Evolutionary conservation across 2,797 vertebrate genomes (phyloP).

Genomic region (Buphagus erythrorhynchus): DNA sequence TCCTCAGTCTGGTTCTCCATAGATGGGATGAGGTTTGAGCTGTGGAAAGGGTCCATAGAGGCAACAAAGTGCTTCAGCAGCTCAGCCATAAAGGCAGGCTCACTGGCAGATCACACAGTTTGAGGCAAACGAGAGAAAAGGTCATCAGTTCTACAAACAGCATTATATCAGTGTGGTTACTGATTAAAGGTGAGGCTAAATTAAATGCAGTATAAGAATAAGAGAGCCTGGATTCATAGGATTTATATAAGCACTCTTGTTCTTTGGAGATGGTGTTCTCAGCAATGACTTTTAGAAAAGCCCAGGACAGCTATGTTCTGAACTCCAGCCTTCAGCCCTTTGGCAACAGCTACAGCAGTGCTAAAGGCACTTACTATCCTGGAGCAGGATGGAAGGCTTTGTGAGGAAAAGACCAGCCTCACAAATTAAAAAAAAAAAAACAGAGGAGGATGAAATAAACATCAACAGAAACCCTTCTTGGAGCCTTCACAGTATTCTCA

Average conservation of each 20-base stretch:
- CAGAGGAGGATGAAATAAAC: neutral
- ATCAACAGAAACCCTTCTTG: neutral
- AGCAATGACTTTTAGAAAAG: neutral
- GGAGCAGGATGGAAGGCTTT: neutral
- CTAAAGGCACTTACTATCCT: neutral
- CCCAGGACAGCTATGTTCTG: neutral
- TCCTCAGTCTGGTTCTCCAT: neutral
- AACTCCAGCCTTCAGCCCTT: neutral
- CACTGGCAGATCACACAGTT: constrained; percentile 18
- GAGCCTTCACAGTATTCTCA: neutral
- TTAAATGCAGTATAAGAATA: neutral
- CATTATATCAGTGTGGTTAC: neutral
- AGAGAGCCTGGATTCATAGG: neutral
- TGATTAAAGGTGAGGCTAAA: neutral
- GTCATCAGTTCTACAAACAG: neutral
- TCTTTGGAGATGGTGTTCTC: neutral
- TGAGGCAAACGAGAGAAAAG: constrained; percentile 21
- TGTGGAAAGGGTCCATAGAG: neutral
- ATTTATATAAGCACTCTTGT: neutral
- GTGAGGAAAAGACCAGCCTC: neutral
- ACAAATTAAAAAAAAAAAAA: neutral
- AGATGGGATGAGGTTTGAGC: neutral
- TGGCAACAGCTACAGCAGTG: neutral
- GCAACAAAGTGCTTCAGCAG: constrained; percentile 39
- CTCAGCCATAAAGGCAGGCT: constrained; percentile 9